phyloP scores from a whole-genome alignment of 2,797 vertebrate genomes.

The Parambassis ranga region DNA sequence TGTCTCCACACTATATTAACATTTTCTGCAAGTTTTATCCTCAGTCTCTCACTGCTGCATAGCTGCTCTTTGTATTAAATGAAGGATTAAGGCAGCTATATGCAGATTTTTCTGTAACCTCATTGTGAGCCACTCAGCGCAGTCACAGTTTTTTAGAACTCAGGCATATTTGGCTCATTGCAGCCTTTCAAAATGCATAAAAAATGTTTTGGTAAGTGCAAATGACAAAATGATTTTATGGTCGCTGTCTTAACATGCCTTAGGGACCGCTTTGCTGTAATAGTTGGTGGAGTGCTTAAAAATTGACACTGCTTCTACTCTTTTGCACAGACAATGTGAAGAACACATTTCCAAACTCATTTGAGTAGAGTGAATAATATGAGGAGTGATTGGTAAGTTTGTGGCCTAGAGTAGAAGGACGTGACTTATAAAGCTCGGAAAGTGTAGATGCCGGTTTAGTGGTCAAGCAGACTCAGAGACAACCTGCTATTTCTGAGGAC shows the following conservation, averaged over 20 bases:
- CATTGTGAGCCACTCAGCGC: not conserved
- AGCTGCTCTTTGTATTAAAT: not conserved
- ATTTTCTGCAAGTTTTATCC: not conserved
- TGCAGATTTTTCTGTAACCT: not conserved
- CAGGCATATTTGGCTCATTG: conserved; percentile 15
- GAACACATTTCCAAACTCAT: conserved; percentile 21
- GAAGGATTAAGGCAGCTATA: not conserved
- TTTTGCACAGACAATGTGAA: conserved; percentile 20
- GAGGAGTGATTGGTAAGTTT: not conserved
- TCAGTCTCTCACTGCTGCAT: not conserved
- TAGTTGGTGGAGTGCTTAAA: conserved; percentile 25
- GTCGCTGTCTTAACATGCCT: conserved; percentile 33
- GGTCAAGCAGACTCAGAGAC: too few relatives aligned
- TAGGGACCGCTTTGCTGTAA: conserved; percentile 28
- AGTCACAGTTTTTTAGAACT: not conserved
- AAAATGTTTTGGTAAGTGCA: conserved; percentile 26
- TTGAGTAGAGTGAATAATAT: conserved; percentile 26
- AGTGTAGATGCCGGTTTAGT: too few relatives aligned
- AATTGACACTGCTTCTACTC: conserved; percentile 24
- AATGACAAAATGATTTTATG: conserved; percentile 51
- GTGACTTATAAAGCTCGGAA: too few relatives aligned
- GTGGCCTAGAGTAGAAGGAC: too few relatives aligned
- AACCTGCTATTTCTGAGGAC: too few relatives aligned
- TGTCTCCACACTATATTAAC: not conserved
- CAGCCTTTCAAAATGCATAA: conserved; percentile 18